Evolutionary conservation across 1,140 invertebrate species (phyloP).

Genomic region (Whitmania pigra): DNA sequence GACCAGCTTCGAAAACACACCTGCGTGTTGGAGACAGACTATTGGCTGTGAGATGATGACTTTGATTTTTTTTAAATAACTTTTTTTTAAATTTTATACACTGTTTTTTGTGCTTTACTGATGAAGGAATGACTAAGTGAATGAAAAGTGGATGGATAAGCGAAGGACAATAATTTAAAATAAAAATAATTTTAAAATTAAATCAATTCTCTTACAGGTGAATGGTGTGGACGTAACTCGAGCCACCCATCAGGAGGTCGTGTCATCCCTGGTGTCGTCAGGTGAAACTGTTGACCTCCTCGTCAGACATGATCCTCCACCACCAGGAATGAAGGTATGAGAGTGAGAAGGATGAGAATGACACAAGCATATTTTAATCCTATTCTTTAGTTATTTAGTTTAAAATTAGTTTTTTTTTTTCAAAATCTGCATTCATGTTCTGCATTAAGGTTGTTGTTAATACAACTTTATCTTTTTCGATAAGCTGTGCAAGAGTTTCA

Average conservation of each 20-base stretch:
- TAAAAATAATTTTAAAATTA: neutral
- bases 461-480: neutral
- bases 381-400: too few relatives aligned
- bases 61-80: neutral
- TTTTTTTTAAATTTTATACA: neutral
- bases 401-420: too few relatives aligned
- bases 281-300: slow-evolving; percentile 68
- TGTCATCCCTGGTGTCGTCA: slow-evolving; percentile 73
- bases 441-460: neutral
- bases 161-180: neutral
- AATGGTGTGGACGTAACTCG: slow-evolving; percentile 75
- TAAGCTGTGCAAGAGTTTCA: too few relatives aligned
- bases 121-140: too few relatives aligned
- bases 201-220: slow-evolving; percentile 39
- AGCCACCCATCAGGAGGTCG: slow-evolving; percentile 84
- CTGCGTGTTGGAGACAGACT: slow-evolving; percentile 89
- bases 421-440: too few relatives aligned
- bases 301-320: slow-evolving; percentile 84
- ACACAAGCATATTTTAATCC: too few relatives aligned
- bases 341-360: neutral
- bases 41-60: slow-evolving; percentile 52
- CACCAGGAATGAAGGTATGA: slow-evolving; percentile 73
- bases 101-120: too few relatives aligned
- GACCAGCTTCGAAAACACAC: slow-evolving; percentile 70
- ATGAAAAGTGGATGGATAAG: neutral